These are phyloP conservation scores for Eristalinus sepulchralis DNA, from an alignment of 2,888 invertebrate species.

Conservation along the genomic window DNA sequence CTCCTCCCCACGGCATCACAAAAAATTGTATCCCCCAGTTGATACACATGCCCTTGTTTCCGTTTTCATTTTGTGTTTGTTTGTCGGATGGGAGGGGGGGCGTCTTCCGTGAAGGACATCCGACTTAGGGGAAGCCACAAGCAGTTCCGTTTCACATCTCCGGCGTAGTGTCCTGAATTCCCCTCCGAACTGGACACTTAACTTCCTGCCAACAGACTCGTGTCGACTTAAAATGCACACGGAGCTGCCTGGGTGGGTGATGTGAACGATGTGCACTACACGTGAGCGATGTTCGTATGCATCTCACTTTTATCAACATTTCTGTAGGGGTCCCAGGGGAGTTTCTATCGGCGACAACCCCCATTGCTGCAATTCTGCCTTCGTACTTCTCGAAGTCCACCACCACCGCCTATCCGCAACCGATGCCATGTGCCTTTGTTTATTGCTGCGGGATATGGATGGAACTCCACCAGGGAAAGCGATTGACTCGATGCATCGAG, in stretches of 20 bases:
- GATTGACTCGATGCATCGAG: conserved; percentile 20
- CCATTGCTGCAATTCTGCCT: not conserved
- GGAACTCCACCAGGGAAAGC: not conserved
- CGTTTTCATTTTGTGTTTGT: not conserved
- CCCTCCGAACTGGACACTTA: not conserved
- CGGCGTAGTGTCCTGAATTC: not conserved
- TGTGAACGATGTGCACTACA: not conserved
- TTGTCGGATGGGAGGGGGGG: not conserved
- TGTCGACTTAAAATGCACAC: not conserved
- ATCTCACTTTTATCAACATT: not conserved
- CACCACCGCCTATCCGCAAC: not conserved
- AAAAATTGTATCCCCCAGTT: not conserved
- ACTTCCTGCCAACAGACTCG: not conserved
- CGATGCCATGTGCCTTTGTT: not conserved
- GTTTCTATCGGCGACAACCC: not conserved
- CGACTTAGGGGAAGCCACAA: not conserved
- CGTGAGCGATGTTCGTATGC: too few relatives aligned
- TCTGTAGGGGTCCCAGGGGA: not conserved
- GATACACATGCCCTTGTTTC: not conserved
- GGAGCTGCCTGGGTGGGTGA: not conserved
- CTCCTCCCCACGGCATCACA: not conserved
- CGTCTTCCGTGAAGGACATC: conserved; percentile 17
- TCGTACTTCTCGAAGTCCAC: not conserved
- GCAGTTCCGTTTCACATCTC: not conserved
- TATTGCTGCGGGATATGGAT: conserved; percentile 27